A percentile compares a stretch with the other conserved stretches of the same genome.
phyloP scores from a whole-genome alignment of 92 coral and sea anemone genomes.

The Epizoanthus scotinus region DNA sequence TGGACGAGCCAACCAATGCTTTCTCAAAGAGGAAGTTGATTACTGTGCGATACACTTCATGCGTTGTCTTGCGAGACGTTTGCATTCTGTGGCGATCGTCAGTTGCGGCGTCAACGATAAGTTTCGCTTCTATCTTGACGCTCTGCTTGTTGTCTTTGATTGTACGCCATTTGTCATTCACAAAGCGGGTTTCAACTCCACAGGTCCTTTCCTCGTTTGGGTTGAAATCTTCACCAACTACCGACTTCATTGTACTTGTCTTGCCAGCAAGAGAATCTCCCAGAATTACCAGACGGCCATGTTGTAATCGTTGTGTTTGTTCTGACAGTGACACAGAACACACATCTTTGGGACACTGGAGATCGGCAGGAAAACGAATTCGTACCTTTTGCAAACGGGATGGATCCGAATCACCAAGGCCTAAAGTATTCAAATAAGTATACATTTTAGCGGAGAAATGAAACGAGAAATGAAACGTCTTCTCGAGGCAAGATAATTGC shows the following conservation, averaged over 20 bases:
- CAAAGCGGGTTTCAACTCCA: constrained; percentile 8
- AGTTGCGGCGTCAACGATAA: not conserved
- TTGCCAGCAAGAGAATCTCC: constrained; percentile 14
- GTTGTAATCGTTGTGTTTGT: not conserved
- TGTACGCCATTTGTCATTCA: not conserved
- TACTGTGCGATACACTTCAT: not conserved
- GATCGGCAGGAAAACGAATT: not conserved
- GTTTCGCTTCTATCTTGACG: constrained; percentile 1
- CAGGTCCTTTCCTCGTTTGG: not conserved
- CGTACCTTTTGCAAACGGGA: not conserved
- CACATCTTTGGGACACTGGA: not conserved
- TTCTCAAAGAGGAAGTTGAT: not conserved
- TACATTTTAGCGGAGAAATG: too few species aligned
- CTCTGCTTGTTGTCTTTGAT: not conserved
- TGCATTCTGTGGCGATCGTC: not conserved
- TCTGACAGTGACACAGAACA: not conserved
- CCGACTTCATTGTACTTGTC: not conserved
- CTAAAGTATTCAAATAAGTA: too few species aligned
- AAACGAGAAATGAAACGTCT: too few species aligned
- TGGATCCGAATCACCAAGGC: too few species aligned
- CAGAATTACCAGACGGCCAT: not conserved
- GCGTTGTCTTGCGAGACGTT: not conserved
- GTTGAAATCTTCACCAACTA: not conserved
- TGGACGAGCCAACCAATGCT: not conserved
- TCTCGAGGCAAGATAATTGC: too few species aligned